These are phyloP conservation scores for Coregonus ussuriensis DNA, from an alignment of 2,797 vertebrate species.

Conservation along the genomic window DNA sequence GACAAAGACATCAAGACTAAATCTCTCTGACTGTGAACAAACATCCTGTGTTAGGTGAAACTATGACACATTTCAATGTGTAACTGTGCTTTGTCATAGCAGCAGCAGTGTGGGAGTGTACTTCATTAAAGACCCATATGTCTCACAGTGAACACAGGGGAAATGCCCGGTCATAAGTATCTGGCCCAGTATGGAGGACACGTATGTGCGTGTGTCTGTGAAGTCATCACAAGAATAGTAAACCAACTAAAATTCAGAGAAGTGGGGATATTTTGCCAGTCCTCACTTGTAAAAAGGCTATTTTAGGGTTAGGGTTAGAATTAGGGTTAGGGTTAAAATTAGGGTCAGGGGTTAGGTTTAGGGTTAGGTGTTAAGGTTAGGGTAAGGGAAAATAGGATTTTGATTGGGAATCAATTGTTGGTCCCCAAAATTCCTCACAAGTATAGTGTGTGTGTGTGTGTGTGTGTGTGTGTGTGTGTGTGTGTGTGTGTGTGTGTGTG, in stretches of 20 bases:
- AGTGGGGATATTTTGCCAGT: no score
- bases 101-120: background rate
- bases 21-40: background rate
- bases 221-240: no score
- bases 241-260: no score
- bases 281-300: no score
- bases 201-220: background rate
- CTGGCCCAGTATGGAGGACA: constrained; percentile 12
- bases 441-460: no score
- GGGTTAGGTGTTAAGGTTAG: no score
- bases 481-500: background rate
- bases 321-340: no score
- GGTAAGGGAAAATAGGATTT: no score
- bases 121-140: constrained; percentile 7
- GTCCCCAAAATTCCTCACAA: no score
- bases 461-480: background rate
- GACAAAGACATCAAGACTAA: background rate
- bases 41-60: background rate
- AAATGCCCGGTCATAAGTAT: constrained; percentile 6
- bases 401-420: no score
- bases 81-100: background rate
- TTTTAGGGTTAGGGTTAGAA: no score
- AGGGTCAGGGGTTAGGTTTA: no score
- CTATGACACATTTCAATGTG: background rate
- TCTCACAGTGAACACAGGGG: constrained; percentile 20